A percentile compares a stretch with the other conserved stretches of the same genome.
Evolutionary conservation across 1,140 invertebrate genomes (phyloP).

Genomic region (Agraylea sexmaculata): DNA sequence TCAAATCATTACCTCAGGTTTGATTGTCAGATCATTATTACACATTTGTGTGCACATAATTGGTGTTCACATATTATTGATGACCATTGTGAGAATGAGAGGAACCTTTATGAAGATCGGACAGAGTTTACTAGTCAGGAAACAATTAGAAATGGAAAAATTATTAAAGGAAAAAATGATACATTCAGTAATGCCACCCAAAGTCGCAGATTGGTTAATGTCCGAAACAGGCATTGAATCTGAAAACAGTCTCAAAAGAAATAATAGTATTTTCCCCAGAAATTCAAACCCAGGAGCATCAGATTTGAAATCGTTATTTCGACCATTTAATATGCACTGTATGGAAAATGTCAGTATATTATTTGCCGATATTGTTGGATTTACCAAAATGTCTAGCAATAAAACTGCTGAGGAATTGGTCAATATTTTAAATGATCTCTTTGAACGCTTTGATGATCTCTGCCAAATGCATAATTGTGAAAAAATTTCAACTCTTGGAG

Average conservation of each 20-base stretch:
- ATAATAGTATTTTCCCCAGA: constrained; percentile 33
- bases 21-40: constrained; percentile 64
- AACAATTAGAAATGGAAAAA: constrained; percentile 86
- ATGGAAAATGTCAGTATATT: constrained; percentile 95
- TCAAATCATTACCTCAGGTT: constrained; percentile 42
- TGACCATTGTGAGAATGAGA: constrained; percentile 82
- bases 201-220: constrained; percentile 79
- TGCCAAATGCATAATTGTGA: constrained; percentile 76
- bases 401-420: constrained; percentile 84
- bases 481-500: constrained; percentile 88
- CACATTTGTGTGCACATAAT: constrained; percentile 87
- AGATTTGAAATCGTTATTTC: constrained; percentile 72
- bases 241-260: constrained; percentile 31
- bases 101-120: constrained; percentile 96
- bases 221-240: constrained; percentile 51
- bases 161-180: constrained; percentile 95
- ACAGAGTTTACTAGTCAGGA: constrained; percentile 74
- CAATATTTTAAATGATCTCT: constrained; percentile 86
- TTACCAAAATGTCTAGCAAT: constrained; percentile 94
- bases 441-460: constrained; percentile 88
- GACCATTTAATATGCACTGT: constrained; percentile 90
- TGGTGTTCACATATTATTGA: constrained; percentile 84
- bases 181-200: constrained; percentile 90
- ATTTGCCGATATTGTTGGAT: constrained; percentile 97
- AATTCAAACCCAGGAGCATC: constrained; percentile 44